phyloP scores from a whole-genome alignment of 2,888 invertebrate species.

The Cabera pusaria region DNA sequence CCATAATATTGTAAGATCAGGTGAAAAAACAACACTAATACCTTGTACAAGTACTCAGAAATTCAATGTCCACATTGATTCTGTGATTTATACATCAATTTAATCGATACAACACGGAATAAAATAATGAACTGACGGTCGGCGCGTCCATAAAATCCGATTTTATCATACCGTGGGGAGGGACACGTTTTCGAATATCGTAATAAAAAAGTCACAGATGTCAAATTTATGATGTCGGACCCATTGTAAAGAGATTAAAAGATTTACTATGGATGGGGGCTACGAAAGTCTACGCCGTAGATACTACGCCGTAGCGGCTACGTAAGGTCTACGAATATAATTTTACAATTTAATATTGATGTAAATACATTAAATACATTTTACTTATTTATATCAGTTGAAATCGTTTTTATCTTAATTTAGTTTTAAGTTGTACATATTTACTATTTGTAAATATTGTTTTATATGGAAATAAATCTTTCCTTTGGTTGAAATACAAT shows the following conservation, averaged over 20 bases:
- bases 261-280: slow-evolving; percentile 70
- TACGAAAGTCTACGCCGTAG: slow-evolving; percentile 39
- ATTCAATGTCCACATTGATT: slow-evolving; percentile 27
- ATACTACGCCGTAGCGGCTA: slow-evolving; percentile 35
- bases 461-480: too few species aligned
- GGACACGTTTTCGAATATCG: slow-evolving; percentile 79
- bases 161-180: slow-evolving; percentile 80
- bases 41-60: slow-evolving; percentile 8
- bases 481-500: slow-evolving; percentile 14
- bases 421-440: too few species aligned
- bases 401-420: too few species aligned
- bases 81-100: slow-evolving; percentile 49
- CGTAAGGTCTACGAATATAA: slow-evolving; percentile 53
- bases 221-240: slow-evolving; percentile 81
- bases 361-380: too few species aligned
- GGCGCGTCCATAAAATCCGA: slow-evolving; percentile 75
- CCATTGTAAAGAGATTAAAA: slow-evolving; percentile 83
- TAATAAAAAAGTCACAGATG: slow-evolving; percentile 83
- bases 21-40: too few species aligned
- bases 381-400: too few species aligned
- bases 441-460: too few species aligned
- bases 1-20: too few species aligned
- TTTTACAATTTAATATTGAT: slow-evolving; percentile 57
- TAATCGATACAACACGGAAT: slow-evolving; percentile 68
- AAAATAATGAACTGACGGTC: slow-evolving; percentile 77